Evolutionary conservation across 2,797 vertebrate species (phyloP), one percentile per base, ranked within the genome.

Genomic region (Mus minutoides): DNA sequence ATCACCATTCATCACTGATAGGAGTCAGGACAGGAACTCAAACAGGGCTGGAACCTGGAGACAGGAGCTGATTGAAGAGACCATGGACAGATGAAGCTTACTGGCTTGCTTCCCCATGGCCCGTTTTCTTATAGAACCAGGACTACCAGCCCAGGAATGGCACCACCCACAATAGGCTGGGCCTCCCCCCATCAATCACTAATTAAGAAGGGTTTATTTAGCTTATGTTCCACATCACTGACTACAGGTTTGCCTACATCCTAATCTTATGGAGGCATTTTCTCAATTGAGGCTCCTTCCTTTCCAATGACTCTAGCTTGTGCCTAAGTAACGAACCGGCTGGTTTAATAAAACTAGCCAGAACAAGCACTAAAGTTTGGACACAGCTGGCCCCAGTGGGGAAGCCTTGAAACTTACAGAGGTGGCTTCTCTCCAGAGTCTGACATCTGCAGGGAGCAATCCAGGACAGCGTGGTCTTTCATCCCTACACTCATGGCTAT

Each of bases 401-500:
- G 58, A 49, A 37, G 37, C 46, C 82, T 82, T 76, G 6, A 73
- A 26, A 40, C 46, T 9, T 2, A 40, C 3, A 0, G n/a, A 52
- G 31, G 34, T 29, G 29, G 0, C 34, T 29, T 29, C 26, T 88
- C 52, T 56, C 46, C 12, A 1, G 71, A 87, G 54, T 29, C 62
- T 49, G 17, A 58, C 26, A 8, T 16, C 11, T 29, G 73, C 34
- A 12, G 14, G 62, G 37, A 17, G 19, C 64, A 54, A 64, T 29
- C 43, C 75, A 5, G 40, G 40, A n/a, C 58, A 11, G 4, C 1
- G 6, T 43, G 37, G 12, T 14, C 43, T 26, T 90, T 29, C 8
- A 46, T 7, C n/a, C 13, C 88, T 52, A 22, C 31, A 40, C 43
- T 46, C 34, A 7, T 0, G 0, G 0, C 13, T 13, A 29, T 4